These are phyloP conservation scores for Plectropomus leopardus DNA, from an alignment of 2,113 vertebrate genomes.

Conservation along the genomic window DNA sequence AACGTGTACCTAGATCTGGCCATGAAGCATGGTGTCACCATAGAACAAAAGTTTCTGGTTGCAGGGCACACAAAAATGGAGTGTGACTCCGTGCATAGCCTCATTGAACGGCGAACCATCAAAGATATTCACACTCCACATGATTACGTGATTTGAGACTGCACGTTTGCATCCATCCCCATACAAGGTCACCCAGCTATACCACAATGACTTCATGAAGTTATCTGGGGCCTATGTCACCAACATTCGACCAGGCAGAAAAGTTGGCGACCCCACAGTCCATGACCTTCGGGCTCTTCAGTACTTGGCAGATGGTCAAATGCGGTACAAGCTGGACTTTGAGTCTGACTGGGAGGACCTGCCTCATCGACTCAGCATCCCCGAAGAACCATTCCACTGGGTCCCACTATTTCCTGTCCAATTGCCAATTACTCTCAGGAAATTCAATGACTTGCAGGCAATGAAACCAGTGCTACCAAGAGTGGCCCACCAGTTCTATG, in stretches of 20 bases:
- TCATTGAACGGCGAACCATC: background rate
- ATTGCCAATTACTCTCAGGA: constrained; percentile 2
- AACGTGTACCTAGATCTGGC: too few relatives aligned
- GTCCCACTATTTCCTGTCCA: background rate
- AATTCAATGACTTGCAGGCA: constrained; percentile 15
- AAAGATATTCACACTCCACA: constrained; percentile 24
- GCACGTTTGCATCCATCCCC: constrained; percentile 17
- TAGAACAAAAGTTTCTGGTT: constrained; percentile 23
- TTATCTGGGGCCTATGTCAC: background rate
- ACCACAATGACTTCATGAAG: constrained; percentile 12
- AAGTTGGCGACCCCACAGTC: background rate
- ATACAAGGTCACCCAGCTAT: constrained; percentile 28
- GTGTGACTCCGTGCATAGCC: constrained; percentile 22
- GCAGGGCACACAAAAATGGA: constrained; percentile 16
- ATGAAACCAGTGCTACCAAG: constrained; percentile 23
- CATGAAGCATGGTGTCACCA: constrained; percentile 20
- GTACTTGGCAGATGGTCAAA: constrained; percentile 6
- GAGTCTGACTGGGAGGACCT: constrained; percentile 16
- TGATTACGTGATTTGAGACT: constrained; percentile 20
- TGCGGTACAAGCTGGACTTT: too few relatives aligned
- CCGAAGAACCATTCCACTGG: constrained; percentile 6
- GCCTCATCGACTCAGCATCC: too few relatives aligned
- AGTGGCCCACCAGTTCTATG: background rate
- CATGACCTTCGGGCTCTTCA: background rate
- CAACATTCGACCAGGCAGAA: constrained; percentile 9